Percentiles rank a stretch among this genome's conserved stretches.
Conservation (phyloP, 2,797 vertebrate species). For the Uromys caudimaculatus region DNA sequence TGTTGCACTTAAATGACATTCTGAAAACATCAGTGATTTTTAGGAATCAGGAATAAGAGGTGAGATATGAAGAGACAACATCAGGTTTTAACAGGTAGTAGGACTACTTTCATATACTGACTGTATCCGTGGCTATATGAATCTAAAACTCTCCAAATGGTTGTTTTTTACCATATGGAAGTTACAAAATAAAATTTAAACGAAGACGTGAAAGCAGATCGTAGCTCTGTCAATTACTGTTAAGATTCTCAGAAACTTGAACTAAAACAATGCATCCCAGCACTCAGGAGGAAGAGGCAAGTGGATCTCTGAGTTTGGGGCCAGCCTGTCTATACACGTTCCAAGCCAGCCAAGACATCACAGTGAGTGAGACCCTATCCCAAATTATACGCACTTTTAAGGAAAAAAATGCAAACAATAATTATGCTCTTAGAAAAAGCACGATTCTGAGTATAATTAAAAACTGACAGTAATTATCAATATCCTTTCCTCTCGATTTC, state of each 20-base stretch:
- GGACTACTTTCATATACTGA: neutral
- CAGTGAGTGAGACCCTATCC: neutral
- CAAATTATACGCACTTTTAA: neutral
- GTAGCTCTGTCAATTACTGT: slow-evolving; percentile 7
- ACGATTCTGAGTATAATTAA: neutral
- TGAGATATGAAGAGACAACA: neutral
- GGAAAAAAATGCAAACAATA: neutral
- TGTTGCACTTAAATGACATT: neutral
- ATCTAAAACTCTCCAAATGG: neutral
- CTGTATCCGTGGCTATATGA: neutral
- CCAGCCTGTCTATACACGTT: neutral
- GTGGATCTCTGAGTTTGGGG: neutral
- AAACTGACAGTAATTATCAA: slow-evolving; percentile 18
- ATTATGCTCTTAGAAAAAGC: slow-evolving; percentile 44
- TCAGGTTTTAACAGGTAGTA: neutral
- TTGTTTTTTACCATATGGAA: neutral
- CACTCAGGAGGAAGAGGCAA: neutral
- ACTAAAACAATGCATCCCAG: neutral
- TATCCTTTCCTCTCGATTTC: slow-evolving; percentile 6
- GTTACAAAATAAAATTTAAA: neutral
- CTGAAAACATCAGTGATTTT: neutral
- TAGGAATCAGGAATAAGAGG: neutral
- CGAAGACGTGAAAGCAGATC: neutral
- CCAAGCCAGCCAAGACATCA: neutral
- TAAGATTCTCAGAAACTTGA: neutral